Percentiles rank a stretch among this genome's conserved stretches.
These are phyloP conservation scores for Eupithecia pulchellata DNA, from an alignment of 2,888 invertebrate genomes.

Conservation along the genomic window DNA sequence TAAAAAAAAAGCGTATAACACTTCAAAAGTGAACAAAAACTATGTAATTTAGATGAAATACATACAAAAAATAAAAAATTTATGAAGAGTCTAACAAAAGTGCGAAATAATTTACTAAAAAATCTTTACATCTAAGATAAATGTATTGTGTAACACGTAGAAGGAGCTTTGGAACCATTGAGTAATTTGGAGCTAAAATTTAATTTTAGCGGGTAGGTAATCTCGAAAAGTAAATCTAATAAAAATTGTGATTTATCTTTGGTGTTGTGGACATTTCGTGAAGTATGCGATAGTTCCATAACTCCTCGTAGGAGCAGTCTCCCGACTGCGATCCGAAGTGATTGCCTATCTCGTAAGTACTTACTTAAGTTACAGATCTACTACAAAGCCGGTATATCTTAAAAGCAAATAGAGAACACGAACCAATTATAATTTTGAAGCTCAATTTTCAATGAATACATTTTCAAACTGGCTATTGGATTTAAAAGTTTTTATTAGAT, in stretches of 20 bases:
- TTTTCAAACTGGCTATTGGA: slow-evolving; percentile 29
- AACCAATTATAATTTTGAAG: slow-evolving; percentile 60
- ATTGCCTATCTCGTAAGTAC: slow-evolving; percentile 82
- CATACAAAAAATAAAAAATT: slow-evolving; percentile 81
- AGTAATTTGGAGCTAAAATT: slow-evolving; percentile 70
- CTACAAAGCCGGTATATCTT: slow-evolving; percentile 79
- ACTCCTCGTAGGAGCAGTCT: slow-evolving; percentile 69
- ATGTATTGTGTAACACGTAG: slow-evolving; percentile 83
- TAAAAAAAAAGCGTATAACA: slow-evolving; percentile 81
- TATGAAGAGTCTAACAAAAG: slow-evolving; percentile 79
- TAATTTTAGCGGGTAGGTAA: slow-evolving; percentile 72
- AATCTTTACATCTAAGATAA: slow-evolving; percentile 78
- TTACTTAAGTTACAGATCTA: slow-evolving; percentile 84
- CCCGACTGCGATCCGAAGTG: slow-evolving; percentile 61
- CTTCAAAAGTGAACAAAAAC: slow-evolving; percentile 81
- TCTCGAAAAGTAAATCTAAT: slow-evolving; percentile 74
- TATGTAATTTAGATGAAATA: slow-evolving; percentile 77
- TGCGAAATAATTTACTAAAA: slow-evolving; percentile 83
- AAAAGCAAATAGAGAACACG: slow-evolving; percentile 79
- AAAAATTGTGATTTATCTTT: slow-evolving; percentile 81
- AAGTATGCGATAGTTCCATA: slow-evolving; percentile 75
- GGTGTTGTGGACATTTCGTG: slow-evolving; percentile 70
- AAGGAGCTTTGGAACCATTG: slow-evolving; percentile 83
- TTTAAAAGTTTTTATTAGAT: slow-evolving; percentile 29
- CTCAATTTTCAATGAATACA: slow-evolving; percentile 37